A percentile compares a stretch with the other conserved stretches of the same genome.
Evolutionary conservation across 1,140 invertebrate genomes (phyloP).

Genomic region (Drosophila sucinea): DNA sequence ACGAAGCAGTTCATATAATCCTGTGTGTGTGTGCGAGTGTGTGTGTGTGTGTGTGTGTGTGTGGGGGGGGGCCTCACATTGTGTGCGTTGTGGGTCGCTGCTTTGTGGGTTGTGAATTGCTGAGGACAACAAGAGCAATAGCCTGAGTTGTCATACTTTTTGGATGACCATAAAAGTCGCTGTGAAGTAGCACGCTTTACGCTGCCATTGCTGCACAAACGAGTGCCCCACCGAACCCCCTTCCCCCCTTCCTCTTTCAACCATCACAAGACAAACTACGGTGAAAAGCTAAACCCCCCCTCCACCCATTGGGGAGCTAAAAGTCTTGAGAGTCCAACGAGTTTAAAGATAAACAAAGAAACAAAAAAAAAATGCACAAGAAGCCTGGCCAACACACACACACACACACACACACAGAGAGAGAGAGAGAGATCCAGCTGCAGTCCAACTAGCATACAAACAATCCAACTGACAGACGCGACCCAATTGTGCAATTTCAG

Average conservation of each 20-base stretch:
- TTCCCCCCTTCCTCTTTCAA: neutral
- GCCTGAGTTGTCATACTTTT: conserved; percentile 79
- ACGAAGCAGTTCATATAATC: conserved; percentile 68
- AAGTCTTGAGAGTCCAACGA: conserved; percentile 69
- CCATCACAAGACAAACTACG: conserved; percentile 2
- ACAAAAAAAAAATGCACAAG: conserved; percentile 60
- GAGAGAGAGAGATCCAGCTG: neutral
- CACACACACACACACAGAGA: neutral
- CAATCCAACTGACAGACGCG: conserved; percentile 2
- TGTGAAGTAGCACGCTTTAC: conserved; percentile 73
- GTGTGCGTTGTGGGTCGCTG: conserved; percentile 27
- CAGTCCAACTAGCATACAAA: neutral
- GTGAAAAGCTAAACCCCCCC: conserved; percentile 62
- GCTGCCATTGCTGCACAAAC: conserved; percentile 31
- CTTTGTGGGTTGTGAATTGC: conserved; percentile 11
- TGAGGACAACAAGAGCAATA: conserved; percentile 64
- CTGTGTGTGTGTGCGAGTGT: conserved; percentile 27
- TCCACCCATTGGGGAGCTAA: conserved; percentile 60
- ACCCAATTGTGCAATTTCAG: conserved; percentile 14
- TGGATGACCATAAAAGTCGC: conserved; percentile 81
- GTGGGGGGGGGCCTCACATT: conserved; percentile 4
- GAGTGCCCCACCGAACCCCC: neutral
- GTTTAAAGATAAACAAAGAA: conserved; percentile 75
- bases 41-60: conserved; percentile 13
- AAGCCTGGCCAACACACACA: conserved; percentile 6